Percentiles rank a stretch among this genome's conserved stretches.
Conservation (phyloP, 2,888 invertebrate genomes). For the Orthosia gracilis region DNA sequence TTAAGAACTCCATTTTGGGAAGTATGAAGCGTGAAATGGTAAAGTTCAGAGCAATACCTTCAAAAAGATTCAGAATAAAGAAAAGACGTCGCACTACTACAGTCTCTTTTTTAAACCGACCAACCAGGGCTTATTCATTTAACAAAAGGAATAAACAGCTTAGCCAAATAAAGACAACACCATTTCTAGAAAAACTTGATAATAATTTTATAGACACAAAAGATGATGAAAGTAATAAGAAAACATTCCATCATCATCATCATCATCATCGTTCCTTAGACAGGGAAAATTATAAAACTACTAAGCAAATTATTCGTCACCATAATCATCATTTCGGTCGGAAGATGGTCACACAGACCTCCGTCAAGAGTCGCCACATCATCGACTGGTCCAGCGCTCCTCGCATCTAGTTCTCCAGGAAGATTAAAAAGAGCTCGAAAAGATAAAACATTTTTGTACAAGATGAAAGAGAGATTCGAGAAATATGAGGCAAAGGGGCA, state of each 20-base stretch:
- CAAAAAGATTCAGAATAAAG: not conserved
- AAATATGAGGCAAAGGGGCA: not conserved
- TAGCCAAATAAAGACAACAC: not conserved
- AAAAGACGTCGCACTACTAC: not conserved
- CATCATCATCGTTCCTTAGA: too few relatives aligned
- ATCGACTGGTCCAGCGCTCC: not conserved
- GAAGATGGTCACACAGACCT: not conserved
- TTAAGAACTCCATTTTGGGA: not conserved
- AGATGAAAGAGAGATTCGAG: not conserved
- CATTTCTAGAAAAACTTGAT: not conserved
- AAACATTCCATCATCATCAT: not conserved
- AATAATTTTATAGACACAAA: not conserved
- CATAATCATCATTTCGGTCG: too few relatives aligned
- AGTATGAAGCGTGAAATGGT: too few relatives aligned
- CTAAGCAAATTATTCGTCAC: not conserved
- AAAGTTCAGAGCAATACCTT: not conserved
- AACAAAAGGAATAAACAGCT: slow-evolving; percentile 1
- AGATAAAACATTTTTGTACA: not conserved
- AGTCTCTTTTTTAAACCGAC: not conserved
- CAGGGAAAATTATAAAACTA: not conserved
- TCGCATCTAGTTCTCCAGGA: not conserved
- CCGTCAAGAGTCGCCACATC: not conserved
- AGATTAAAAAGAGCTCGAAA: not conserved
- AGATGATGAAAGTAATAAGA: not conserved
- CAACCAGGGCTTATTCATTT: not conserved